A percentile compares a stretch with the other conserved stretches of the same genome.
phyloP scores from a whole-genome alignment of 2,888 invertebrate genomes.

The Standfussiana lucernea region DNA sequence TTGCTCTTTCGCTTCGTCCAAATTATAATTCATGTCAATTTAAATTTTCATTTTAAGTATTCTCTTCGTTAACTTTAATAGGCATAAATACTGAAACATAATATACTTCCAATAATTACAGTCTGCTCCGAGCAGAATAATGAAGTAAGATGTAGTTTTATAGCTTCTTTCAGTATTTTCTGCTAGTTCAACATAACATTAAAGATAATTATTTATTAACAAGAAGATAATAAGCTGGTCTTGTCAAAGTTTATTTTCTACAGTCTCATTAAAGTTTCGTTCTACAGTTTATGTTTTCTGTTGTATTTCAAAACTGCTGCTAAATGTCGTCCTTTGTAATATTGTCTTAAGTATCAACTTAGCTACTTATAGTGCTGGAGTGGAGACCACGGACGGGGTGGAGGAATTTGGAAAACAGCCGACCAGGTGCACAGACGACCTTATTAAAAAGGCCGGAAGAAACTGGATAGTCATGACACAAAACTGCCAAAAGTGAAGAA shows the following conservation, averaged over 20 bases:
- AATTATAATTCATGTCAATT: conserved; percentile 48
- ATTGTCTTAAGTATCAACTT: not conserved
- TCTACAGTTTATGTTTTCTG: not conserved
- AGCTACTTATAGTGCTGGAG: not conserved
- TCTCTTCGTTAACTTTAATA: conserved; percentile 20
- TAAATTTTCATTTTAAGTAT: conserved; percentile 45
- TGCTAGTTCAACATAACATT: conserved; percentile 4
- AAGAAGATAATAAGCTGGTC: conserved; percentile 1
- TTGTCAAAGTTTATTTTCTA: not conserved
- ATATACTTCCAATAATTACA: conserved; percentile 9
- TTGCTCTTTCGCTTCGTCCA: conserved; percentile 3
- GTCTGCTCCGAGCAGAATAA: not conserved
- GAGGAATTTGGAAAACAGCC: not conserved
- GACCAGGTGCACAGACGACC: not conserved
- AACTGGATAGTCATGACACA: not conserved
- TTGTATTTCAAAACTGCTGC: conserved; percentile 7
- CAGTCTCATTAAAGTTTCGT: not conserved
- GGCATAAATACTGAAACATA: no score
- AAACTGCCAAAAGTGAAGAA: not conserved
- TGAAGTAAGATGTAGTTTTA: not conserved
- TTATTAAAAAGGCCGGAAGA: not conserved
- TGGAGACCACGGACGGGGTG: not conserved
- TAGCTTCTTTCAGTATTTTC: not conserved
- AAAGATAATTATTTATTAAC: conserved; percentile 23
- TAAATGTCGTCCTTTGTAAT: conserved; percentile 13